phyloP scores from a whole-genome alignment of 2,888 invertebrate genomes.

The Brenthis daphne region DNA sequence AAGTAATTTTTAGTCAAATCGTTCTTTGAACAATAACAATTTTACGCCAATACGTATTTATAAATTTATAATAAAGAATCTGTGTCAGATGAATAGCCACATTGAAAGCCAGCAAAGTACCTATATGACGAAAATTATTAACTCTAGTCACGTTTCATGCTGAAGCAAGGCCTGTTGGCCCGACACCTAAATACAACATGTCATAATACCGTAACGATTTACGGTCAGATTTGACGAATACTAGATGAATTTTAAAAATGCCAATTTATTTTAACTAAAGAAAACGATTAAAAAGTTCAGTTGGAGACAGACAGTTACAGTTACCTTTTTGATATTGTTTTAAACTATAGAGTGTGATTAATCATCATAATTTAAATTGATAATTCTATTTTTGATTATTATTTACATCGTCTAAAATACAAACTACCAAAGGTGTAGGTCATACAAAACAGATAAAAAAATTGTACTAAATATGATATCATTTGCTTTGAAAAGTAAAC shows the following conservation, averaged over 20 bases:
- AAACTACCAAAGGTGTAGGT: too few relatives aligned
- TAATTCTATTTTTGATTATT: background rate
- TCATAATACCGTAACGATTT: slow-evolving; percentile 63
- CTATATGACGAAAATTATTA: slow-evolving; percentile 37
- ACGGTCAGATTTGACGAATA: slow-evolving; percentile 54
- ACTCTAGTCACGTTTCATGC: slow-evolving; percentile 66
- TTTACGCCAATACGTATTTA: background rate
- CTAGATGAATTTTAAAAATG: slow-evolving; percentile 40
- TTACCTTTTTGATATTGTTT: background rate
- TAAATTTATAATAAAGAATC: slow-evolving; percentile 3
- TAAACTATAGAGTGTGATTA: too few relatives aligned
- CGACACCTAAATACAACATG: slow-evolving; percentile 59
- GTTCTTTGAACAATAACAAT: background rate
- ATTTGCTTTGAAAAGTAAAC: too few relatives aligned
- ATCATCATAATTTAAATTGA: too few relatives aligned
- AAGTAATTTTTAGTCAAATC: background rate
- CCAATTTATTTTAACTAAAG: background rate
- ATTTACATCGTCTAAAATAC: too few relatives aligned
- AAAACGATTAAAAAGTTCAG: background rate
- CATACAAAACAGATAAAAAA: too few relatives aligned
- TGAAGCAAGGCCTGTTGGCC: slow-evolving; percentile 64
- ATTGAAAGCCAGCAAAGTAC: slow-evolving; percentile 27
- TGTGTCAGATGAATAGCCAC: slow-evolving; percentile 17
- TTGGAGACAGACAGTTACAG: background rate
- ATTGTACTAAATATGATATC: too few relatives aligned